A percentile compares a stretch with the other conserved stretches of the same genome.
These are phyloP conservation scores for Branchellion lobata DNA, from an alignment of 2,888 invertebrate genomes.

Conservation along the genomic window DNA sequence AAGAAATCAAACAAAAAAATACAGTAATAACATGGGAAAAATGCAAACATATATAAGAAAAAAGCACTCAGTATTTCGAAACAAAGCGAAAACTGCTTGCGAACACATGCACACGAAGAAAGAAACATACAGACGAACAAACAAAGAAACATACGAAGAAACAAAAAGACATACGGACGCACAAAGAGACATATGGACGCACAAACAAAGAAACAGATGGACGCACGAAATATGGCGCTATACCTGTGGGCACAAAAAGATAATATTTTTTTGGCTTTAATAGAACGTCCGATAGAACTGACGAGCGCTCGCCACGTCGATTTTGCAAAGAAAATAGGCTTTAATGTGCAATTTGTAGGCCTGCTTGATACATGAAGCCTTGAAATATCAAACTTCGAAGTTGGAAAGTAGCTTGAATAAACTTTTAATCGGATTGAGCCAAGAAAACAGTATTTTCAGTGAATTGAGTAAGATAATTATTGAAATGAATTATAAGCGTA, in stretches of 20 bases:
- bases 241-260: too few relatives aligned
- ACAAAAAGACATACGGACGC: background rate
- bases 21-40: too few relatives aligned
- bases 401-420: background rate
- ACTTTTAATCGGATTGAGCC: background rate
- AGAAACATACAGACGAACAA: slow-evolving; percentile 15
- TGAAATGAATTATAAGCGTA: background rate
- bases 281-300: too few relatives aligned
- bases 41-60: too few relatives aligned
- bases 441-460: background rate
- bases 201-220: background rate
- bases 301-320: too few relatives aligned
- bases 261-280: too few relatives aligned
- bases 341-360: too few relatives aligned
- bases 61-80: background rate
- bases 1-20: background rate
- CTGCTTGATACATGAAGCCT: too few relatives aligned
- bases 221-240: background rate
- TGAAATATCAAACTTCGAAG: too few relatives aligned
- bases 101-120: background rate
- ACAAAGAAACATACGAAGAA: background rate
- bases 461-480: background rate
- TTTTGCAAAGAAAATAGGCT: too few relatives aligned
- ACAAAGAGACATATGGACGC: background rate
- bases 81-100: background rate